These are phyloP conservation scores for Climacteris rufus DNA, from an alignment of 2,113 vertebrate genomes.

Conservation along the genomic window DNA sequence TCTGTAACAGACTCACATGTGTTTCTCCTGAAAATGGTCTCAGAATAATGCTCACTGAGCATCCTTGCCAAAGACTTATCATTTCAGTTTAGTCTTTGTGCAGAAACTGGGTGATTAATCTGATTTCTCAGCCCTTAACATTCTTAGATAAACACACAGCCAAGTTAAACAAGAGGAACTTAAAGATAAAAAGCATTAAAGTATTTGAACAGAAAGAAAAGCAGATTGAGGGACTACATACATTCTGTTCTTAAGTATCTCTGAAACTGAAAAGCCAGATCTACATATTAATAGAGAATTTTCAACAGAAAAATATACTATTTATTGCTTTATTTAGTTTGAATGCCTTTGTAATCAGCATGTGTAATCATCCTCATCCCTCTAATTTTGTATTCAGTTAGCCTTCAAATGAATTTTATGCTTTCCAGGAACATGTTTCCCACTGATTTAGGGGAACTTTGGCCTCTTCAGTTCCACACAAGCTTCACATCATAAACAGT, in stretches of 20 bases:
- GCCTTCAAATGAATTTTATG: background rate
- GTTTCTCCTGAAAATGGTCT: background rate
- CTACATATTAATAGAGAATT: background rate
- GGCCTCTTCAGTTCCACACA: background rate
- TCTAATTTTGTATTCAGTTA: background rate
- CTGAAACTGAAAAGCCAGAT: background rate
- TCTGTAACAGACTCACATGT: background rate
- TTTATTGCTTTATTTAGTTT: background rate
- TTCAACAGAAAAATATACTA: background rate
- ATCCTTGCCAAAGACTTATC: background rate
- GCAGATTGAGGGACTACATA: background rate
- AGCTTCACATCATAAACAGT: background rate
- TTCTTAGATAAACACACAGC: background rate
- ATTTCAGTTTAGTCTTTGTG: background rate
- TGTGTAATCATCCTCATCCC: background rate
- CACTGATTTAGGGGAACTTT: background rate
- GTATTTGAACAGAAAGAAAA: slow-evolving; percentile 1
- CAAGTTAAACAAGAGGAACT: background rate
- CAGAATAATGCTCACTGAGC: background rate
- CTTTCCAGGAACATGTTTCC: background rate
- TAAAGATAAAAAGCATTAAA: background rate
- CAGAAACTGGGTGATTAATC: background rate
- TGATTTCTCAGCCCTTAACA: slow-evolving; percentile 14
- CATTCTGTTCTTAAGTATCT: background rate
- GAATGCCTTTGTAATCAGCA: background rate